Evolutionary conservation across 2,888 invertebrate genomes (phyloP).

Genomic region (Zygothrica quintamaculata): DNA sequence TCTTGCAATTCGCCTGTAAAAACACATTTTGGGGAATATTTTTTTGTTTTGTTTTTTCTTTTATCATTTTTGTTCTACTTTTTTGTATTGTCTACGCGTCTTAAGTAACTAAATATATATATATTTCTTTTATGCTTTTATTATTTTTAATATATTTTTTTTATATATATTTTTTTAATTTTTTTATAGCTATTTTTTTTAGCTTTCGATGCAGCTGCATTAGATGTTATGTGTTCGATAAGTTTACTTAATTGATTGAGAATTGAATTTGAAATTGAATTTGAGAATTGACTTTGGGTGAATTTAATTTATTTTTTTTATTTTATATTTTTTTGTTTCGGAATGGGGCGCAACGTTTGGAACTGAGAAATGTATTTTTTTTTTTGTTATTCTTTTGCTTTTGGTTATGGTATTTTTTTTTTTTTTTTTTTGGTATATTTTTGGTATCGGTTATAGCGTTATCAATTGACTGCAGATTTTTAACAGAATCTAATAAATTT

Average conservation of each 20-base stretch:
- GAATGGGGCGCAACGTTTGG: conserved; percentile 53
- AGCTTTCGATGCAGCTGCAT: conserved; percentile 55
- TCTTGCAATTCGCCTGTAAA: conserved; percentile 90
- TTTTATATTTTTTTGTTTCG: conserved; percentile 15
- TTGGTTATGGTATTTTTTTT: conserved; percentile 40
- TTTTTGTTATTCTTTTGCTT: conserved; percentile 46
- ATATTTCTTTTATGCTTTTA: too few relatives aligned
- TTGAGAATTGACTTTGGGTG: conserved; percentile 18
- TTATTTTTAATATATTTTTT: conserved; percentile 19
- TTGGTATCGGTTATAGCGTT: conserved; percentile 32
- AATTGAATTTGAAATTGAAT: conserved; percentile 26
- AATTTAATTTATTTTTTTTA: conserved; percentile 20
- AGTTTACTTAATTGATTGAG: conserved; percentile 46
- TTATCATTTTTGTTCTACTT: conserved; percentile 17
- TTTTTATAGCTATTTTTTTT: conserved; percentile 27
- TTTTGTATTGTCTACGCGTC: conserved; percentile 26
- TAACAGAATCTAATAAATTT: too few relatives aligned
- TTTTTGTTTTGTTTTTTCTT: conserved; percentile 28
- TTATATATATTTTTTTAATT: conserved; percentile 13
- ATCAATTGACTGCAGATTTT: conserved; percentile 24
- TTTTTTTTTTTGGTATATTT: conserved; percentile 22
- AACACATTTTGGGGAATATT: conserved; percentile 54
- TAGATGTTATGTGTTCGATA: conserved; percentile 80
- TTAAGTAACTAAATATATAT: conserved; percentile 45
- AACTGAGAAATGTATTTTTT: conserved; percentile 54